These are phyloP conservation scores for Poeciliopsis prolifica DNA, from an alignment of 2,113 vertebrate species.

Conservation along the genomic window DNA sequence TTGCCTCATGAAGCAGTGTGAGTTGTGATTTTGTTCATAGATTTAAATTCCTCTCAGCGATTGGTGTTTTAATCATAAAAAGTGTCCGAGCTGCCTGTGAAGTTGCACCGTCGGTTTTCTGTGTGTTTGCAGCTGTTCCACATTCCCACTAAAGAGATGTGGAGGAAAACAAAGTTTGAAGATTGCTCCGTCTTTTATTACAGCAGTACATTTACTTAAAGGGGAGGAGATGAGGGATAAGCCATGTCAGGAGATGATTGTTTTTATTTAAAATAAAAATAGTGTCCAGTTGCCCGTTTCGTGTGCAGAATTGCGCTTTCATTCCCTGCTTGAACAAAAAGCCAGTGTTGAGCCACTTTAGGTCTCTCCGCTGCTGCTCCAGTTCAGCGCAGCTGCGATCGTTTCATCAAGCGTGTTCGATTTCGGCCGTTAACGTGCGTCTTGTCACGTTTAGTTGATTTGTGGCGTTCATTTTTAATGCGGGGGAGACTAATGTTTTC, in stretches of 20 bases:
- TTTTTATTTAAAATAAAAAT: no score
- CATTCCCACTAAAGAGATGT: neutral
- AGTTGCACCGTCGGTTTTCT: neutral
- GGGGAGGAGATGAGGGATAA: neutral
- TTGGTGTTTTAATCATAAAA: no score
- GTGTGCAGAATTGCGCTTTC: no score
- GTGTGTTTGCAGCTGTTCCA: neutral
- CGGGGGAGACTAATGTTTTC: neutral
- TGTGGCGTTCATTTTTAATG: neutral
- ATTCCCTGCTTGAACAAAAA: neutral
- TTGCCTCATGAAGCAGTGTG: neutral
- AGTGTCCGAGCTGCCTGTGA: no score
- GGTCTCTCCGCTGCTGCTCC: neutral
- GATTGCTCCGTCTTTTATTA: neutral
- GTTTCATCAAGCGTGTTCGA: no score
- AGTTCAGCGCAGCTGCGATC: no score
- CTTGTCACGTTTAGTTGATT: neutral
- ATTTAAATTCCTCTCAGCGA: no score
- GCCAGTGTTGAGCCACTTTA: no score
- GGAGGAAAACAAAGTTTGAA: neutral
- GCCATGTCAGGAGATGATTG: neutral
- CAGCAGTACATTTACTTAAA: neutral
- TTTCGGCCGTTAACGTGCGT: neutral
- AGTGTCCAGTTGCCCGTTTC: no score
- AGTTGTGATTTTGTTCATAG: neutral